These are phyloP conservation scores for Astyanax mexicanus DNA, from an alignment of 2,797 vertebrate genomes.

Conservation along the genomic window DNA sequence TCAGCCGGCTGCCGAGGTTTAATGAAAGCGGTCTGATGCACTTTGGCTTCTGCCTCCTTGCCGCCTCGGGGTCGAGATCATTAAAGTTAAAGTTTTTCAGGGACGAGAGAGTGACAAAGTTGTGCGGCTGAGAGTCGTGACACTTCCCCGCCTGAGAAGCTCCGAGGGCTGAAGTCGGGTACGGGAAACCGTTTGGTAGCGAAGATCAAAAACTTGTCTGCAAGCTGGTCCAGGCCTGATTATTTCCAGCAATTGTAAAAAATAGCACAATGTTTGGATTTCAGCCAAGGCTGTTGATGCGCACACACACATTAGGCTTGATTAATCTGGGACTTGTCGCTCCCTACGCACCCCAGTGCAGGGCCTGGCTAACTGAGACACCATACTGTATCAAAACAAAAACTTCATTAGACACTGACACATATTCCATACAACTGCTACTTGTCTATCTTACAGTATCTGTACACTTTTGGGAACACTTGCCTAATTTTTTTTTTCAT, in stretches of 20 bases:
- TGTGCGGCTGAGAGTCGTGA: not conserved
- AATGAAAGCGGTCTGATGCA: slow-evolving; percentile 18
- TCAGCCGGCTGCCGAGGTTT: slow-evolving; percentile 11
- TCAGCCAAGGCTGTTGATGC: slow-evolving; percentile 41
- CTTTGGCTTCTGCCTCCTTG: not conserved
- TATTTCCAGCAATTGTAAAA: slow-evolving; percentile 39
- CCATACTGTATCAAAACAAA: slow-evolving; percentile 13
- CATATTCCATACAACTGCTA: not conserved
- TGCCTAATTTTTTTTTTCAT: too few relatives aligned
- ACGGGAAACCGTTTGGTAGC: slow-evolving; percentile 9
- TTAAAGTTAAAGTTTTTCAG: slow-evolving; percentile 18
- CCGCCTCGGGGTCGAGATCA: not conserved
- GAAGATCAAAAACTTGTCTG: slow-evolving; percentile 34
- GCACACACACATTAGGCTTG: slow-evolving; percentile 43
- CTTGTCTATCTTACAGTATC: too few relatives aligned
- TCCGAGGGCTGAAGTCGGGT: not conserved
- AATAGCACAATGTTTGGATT: slow-evolving; percentile 31
- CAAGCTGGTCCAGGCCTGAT: slow-evolving; percentile 40
- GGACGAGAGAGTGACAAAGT: not conserved
- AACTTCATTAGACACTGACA: not conserved
- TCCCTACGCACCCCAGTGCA: slow-evolving; percentile 34
- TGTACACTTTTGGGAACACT: not conserved
- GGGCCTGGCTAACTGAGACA: slow-evolving; percentile 18
- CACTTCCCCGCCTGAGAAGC: not conserved
- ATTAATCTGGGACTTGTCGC: slow-evolving; percentile 49